phyloP scores from a whole-genome alignment of 2,113 vertebrate genomes.

The Brevimyrus niger region DNA sequence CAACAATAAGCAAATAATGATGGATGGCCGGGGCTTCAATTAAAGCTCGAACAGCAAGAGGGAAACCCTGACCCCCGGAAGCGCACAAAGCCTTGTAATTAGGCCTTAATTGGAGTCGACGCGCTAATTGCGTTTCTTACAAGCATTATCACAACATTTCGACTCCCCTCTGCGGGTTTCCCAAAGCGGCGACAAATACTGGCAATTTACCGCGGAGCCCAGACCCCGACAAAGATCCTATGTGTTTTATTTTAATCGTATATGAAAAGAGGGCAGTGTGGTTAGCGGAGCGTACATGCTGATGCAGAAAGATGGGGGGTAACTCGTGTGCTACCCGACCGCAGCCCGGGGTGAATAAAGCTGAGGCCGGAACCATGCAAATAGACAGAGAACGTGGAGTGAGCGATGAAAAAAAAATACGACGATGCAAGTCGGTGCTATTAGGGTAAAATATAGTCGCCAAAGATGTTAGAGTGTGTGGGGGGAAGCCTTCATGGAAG shows the following conservation, averaged over 20 bases:
- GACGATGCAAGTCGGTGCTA: background rate
- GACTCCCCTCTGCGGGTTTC: slow-evolving; percentile 5
- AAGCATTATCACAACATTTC: slow-evolving; percentile 12
- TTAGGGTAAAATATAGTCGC: background rate
- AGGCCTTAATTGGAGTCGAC: slow-evolving; percentile 18
- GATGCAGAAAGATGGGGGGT: background rate
- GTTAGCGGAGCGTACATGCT: background rate
- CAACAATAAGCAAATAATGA: background rate
- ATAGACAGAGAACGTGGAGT: background rate
- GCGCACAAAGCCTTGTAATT: slow-evolving; percentile 10
- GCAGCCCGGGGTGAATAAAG: background rate
- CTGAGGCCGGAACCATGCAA: background rate
- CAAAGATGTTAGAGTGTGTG: background rate
- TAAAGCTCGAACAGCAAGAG: background rate
- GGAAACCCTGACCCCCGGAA: background rate
- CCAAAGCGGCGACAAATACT: background rate
- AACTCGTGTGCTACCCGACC: background rate
- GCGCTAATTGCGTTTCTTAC: slow-evolving; percentile 18
- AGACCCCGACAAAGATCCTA: background rate
- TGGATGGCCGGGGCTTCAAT: background rate
- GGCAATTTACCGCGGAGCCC: background rate
- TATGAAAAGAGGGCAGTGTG: background rate
- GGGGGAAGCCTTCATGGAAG: background rate
- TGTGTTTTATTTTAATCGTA: background rate
- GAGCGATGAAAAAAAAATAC: background rate